Percentiles rank a stretch among this genome's conserved stretches.
These are phyloP conservation scores for Ceratina japonica DNA, from an alignment of 1,140 invertebrate species.

Conservation along the genomic window DNA sequence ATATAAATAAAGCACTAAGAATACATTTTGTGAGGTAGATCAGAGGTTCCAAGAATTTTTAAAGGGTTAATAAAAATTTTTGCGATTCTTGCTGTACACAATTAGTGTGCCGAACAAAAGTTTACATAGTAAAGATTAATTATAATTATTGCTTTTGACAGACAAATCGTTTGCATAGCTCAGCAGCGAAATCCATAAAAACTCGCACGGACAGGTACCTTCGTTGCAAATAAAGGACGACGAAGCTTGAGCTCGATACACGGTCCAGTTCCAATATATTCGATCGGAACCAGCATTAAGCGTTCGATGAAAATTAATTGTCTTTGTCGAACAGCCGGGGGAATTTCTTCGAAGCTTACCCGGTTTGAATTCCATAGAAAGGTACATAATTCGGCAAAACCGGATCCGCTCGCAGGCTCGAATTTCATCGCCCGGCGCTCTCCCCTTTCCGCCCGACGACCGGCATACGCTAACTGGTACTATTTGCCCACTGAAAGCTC, in stretches of 20 bases:
- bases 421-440: conserved; percentile 10
- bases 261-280: background rate
- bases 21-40: too few species aligned
- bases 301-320: conserved; percentile 6
- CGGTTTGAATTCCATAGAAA: background rate
- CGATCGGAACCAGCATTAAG: background rate
- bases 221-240: background rate
- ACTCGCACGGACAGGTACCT: background rate
- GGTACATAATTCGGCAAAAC: background rate
- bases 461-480: background rate
- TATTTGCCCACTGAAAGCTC: conserved; percentile 40
- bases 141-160: too few species aligned
- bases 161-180: too few species aligned
- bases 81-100: too few species aligned
- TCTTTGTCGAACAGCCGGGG: background rate
- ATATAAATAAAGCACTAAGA: too few species aligned
- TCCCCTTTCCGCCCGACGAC: conserved; percentile 4
- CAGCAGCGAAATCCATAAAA: background rate
- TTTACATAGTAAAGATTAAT: too few species aligned
- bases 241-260: background rate
- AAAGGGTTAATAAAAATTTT: too few species aligned
- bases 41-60: too few species aligned
- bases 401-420: background rate
- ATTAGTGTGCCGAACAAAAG: too few species aligned
- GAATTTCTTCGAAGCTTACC: background rate